Evolutionary conservation across 30 jellyfish, hydroid and myxozoan genomes (phyloP).

Genomic region (Morbakka virulenta): DNA sequence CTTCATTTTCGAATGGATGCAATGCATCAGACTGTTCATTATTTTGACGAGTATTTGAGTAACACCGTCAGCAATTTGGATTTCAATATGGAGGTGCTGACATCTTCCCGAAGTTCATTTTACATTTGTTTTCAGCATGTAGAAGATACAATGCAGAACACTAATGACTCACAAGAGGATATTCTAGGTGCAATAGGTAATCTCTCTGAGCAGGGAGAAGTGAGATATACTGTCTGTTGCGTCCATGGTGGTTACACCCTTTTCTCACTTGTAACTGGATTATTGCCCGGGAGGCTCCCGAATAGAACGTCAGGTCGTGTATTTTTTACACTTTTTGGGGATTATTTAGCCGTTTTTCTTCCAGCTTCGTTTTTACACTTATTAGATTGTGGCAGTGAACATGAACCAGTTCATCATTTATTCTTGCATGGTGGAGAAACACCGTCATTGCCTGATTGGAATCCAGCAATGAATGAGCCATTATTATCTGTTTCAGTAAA

Average conservation of each 20-base stretch:
- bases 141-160: neutral
- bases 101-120: constrained; percentile 57
- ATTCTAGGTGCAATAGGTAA: too few species aligned
- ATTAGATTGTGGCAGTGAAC: constrained; percentile 88
- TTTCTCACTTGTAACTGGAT: constrained; percentile 26
- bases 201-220: neutral
- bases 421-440: constrained; percentile 31
- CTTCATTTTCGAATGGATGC: constrained; percentile 44
- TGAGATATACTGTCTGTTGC: constrained; percentile 60
- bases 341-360: constrained; percentile 54
- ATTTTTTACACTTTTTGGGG: constrained; percentile 63
- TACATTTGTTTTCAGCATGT: constrained; percentile 76
- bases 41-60: constrained; percentile 24
- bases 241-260: constrained; percentile 72
- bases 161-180: neutral
- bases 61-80: constrained; percentile 31
- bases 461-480: constrained; percentile 4
- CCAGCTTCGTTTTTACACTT: constrained; percentile 74
- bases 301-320: constrained; percentile 13
- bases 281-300: neutral
- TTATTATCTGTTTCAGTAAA: constrained; percentile 35
- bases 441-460: constrained; percentile 8
- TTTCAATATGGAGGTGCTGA: constrained; percentile 49
- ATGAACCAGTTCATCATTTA: constrained; percentile 75
- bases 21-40: constrained; percentile 40